Conservation (phyloP, 1,140 invertebrate genomes). For the Papilio polyxenes region DNA sequence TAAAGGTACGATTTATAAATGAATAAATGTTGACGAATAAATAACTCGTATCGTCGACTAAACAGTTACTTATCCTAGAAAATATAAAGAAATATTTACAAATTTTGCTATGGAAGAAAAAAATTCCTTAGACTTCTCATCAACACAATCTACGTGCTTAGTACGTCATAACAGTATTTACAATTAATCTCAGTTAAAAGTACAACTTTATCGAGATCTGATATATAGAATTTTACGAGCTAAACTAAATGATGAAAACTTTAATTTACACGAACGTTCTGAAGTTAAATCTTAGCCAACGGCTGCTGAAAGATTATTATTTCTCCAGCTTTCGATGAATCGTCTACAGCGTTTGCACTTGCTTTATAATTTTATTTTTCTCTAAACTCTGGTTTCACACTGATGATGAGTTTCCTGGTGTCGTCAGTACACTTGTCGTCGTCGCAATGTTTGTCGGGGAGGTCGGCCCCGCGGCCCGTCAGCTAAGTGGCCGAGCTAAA, state of each 20-base stretch:
- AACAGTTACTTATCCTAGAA: slow-evolving; percentile 69
- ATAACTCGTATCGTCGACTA: slow-evolving; percentile 74
- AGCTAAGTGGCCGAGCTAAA: slow-evolving; percentile 92
- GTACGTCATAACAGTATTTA: slow-evolving; percentile 76
- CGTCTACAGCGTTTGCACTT: slow-evolving; percentile 37
- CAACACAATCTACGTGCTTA: slow-evolving; percentile 65
- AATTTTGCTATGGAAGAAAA: slow-evolving; percentile 80
- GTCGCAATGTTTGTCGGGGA: slow-evolving; percentile 63
- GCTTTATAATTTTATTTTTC: slow-evolving; percentile 66
- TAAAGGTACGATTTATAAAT: slow-evolving; percentile 75
- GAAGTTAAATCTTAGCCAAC: slow-evolving; percentile 37
- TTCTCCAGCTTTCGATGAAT: slow-evolving; percentile 14
- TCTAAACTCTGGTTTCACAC: slow-evolving; percentile 80
- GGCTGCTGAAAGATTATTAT: not conserved
- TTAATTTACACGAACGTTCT: slow-evolving; percentile 56
- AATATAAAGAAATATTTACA: slow-evolving; percentile 77
- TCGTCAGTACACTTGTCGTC: slow-evolving; percentile 66
- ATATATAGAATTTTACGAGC: slow-evolving; percentile 59
- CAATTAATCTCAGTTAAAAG: slow-evolving; percentile 73
- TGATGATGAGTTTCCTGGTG: slow-evolving; percentile 78
- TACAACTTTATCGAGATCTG: slow-evolving; percentile 71
- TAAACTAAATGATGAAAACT: slow-evolving; percentile 63
- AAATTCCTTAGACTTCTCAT: slow-evolving; percentile 61
- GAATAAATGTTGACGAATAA: slow-evolving; percentile 78
- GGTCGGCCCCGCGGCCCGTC: slow-evolving; percentile 72